phyloP scores from a whole-genome alignment of 1,140 invertebrate genomes.

The Drosophila gunungcola region DNA sequence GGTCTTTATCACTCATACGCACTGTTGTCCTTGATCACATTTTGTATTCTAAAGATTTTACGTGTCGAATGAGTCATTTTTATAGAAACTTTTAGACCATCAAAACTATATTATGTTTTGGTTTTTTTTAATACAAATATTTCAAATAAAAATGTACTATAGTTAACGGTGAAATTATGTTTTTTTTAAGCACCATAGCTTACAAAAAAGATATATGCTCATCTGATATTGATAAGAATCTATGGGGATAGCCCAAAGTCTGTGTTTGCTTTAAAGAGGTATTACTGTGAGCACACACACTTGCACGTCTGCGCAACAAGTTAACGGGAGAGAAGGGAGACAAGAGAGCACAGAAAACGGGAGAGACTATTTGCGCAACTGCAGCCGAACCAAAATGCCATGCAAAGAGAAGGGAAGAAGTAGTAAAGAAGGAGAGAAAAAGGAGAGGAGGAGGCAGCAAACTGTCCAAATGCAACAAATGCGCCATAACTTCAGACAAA shows the following conservation, averaged over 20 bases:
- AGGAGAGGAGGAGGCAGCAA: neutral
- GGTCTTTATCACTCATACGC: too few relatives aligned
- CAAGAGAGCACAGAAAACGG: conserved; percentile 3
- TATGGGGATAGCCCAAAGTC: neutral
- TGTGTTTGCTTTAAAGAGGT: neutral
- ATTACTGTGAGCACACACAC: conserved; percentile 1
- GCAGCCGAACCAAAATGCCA: conserved; percentile 40
- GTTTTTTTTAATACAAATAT: too few relatives aligned
- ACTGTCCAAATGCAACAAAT: conserved; percentile 17
- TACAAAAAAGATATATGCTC: too few relatives aligned
- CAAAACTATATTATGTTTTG: too few relatives aligned
- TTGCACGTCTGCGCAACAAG: conserved; percentile 26
- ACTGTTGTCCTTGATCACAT: too few relatives aligned
- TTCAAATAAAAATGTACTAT: too few relatives aligned
- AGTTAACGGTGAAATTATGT: too few relatives aligned
- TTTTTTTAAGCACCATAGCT: too few relatives aligned
- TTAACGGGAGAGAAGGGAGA: conserved; percentile 23
- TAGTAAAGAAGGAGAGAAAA: neutral
- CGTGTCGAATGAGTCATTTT: too few relatives aligned
- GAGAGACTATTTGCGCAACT: conserved; percentile 52
- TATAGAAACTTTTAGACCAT: too few relatives aligned
- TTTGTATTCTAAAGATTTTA: too few relatives aligned
- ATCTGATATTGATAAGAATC: too few relatives aligned
- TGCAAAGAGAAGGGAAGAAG: conserved; percentile 15
- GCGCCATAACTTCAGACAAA: conserved; percentile 60